A percentile compares a stretch with the other conserved stretches of the same genome.
Evolutionary conservation across 2,888 invertebrate genomes (phyloP).

Genomic region (Melanostoma mellinum): DNA sequence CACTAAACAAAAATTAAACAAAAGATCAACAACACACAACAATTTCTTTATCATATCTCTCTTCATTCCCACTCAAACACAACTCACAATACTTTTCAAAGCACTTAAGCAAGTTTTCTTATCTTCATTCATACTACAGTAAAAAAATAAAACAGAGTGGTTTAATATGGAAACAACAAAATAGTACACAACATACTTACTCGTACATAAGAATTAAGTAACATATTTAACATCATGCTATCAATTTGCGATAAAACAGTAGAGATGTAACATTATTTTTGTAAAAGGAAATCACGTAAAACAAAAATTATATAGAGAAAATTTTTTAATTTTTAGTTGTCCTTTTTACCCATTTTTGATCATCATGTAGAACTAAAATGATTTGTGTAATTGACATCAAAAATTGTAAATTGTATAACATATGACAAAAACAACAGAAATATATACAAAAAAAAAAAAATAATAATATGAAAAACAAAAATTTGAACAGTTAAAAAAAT

Average conservation of each 20-base stretch:
- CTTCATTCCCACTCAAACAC: slow-evolving; percentile 47
- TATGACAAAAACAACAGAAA: slow-evolving; percentile 22
- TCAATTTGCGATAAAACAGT: slow-evolving; percentile 38
- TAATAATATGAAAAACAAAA: slow-evolving; percentile 18
- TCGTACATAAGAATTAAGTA: slow-evolving; percentile 1
- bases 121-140: slow-evolving; percentile 25
- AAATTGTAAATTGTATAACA: slow-evolving; percentile 12
- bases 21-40: background rate
- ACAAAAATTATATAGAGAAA: slow-evolving; percentile 26
- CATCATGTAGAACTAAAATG: slow-evolving; percentile 17
- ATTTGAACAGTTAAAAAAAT: slow-evolving; percentile 32
- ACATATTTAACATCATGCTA: slow-evolving; percentile 11
- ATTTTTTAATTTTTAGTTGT: slow-evolving; percentile 6
- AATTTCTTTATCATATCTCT: slow-evolving; percentile 46
- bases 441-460: slow-evolving; percentile 7
- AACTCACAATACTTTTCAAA: slow-evolving; percentile 27
- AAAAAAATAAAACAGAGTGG: background rate
- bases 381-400: no score
- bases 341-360: background rate
- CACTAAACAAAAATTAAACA: background rate
- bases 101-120: slow-evolving; percentile 30
- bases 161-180: slow-evolving; percentile 16
- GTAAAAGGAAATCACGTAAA: slow-evolving; percentile 27
- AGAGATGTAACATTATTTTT: slow-evolving; percentile 66
- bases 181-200: background rate